Evolutionary conservation across 2,113 vertebrate species (phyloP), one percentile per base, ranked within the genome.

Genomic region (Meleagris gallopavo): DNA sequence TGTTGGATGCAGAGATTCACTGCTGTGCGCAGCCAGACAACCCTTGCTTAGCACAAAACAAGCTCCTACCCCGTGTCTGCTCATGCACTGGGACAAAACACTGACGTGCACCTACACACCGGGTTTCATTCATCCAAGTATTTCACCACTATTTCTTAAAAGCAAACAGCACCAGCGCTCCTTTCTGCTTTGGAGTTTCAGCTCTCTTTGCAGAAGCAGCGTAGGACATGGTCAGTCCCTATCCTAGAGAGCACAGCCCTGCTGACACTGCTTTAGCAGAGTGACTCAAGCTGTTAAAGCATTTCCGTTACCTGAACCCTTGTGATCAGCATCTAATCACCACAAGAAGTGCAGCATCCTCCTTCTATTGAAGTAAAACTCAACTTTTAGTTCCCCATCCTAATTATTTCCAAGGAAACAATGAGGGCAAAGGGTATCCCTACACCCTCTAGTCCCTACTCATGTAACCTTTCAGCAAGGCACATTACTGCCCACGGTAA

Each of bases 41-140:
- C n/a, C 14, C 5, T 58, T 5, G 52, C 69, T 14, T 24, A 4
- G 71, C 88, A 83, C 92, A 79, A 77, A 86, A 64, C 67, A 17
- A 32, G 13, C 32, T 13, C 3, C 29, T 11, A 11, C n/a, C 8
- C 2, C 10, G 9, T 1, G 15, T 17, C 73, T 16, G 50, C 5
- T 0, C 1, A 10, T 0, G 3, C 2, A 2, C 4, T 3, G 55
- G 40, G 30, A 10, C 38, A 22, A 22, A 9, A 0, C 21, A 8
- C 1, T 1, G 9, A 18, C 34, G 1, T 6, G 4, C 0, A 11
- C 0, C 25, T 11, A 5, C 10, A 2, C 10, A 25, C 16, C 0
- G 25, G 41, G 2, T 75, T 50, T 32, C n/a, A 12, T n/a, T 27
- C 58, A 3, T 13, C 36, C 32, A 0, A 32, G 24, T 1, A 3